A percentile compares a stretch with the other conserved stretches of the same genome.
These are phyloP conservation scores for Nothoprocta pentlandii DNA, from an alignment of 2,113 vertebrate genomes.

Conservation along the genomic window DNA sequence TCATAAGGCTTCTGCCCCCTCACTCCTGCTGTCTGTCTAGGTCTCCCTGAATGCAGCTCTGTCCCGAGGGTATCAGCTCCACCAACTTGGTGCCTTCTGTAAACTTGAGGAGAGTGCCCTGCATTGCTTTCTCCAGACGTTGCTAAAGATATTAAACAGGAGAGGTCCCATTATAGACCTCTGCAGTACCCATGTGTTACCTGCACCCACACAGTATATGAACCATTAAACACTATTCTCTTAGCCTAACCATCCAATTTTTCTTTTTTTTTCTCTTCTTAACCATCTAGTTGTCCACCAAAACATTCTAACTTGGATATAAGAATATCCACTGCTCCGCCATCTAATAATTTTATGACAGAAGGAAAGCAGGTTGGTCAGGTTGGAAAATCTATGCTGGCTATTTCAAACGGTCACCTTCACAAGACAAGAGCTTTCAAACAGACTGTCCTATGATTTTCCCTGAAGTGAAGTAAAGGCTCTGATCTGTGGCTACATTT, in stretches of 20 bases:
- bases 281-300: not conserved
- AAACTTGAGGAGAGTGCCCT: not conserved
- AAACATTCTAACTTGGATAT: not conserved
- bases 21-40: not conserved
- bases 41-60: not conserved
- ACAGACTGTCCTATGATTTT: not conserved
- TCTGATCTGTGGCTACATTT: not conserved
- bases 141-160: not conserved
- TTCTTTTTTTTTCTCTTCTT: not conserved
- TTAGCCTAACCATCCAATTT: not conserved
- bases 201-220: rapidly evolving
- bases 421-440: not conserved
- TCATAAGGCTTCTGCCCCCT: not conserved
- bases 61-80: not conserved
- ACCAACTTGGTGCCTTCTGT: not conserved
- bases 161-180: not conserved
- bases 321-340: not conserved
- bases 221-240: not conserved
- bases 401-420: not conserved
- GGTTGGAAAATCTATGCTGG: rapidly evolving
- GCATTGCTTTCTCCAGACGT: not conserved
- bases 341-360: not conserved
- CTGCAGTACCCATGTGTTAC: not conserved
- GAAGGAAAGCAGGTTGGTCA: not conserved
- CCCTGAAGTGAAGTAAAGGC: not conserved